Base-by-base conservation (phyloP, 2,888 invertebrate genomes). In the Drosophila melanosoma region DNA sequence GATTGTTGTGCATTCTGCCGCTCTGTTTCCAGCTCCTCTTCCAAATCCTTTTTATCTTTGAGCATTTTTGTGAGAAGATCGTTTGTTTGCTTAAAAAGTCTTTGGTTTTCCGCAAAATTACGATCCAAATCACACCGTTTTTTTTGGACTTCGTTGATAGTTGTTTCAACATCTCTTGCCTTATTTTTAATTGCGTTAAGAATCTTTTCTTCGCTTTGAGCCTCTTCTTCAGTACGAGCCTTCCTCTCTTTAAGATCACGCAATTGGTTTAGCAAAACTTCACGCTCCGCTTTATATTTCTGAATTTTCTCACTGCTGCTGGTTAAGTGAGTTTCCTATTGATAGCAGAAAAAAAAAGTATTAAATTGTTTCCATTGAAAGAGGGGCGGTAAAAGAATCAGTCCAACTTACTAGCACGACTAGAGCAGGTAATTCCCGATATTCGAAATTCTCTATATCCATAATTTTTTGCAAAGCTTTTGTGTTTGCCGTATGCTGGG, bases 151-250 rank as follows among this genome's bases (percentile, higher is more conserved):
- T 90, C 75, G 35, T 86, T 76, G 0, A 74, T 59, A 23, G 83
- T 71, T 1, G 51, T 60, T 3, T 82, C 80, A 2, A 83, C 78
- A 58, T 87, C 91, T 66, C 69, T 92, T 91, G 91, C 93, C 59
- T 92, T 93, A 82, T 90, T 91, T 64, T 92, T 93, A 82, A 92
- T 92, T 58, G 91, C 93, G 79, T 92, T 91, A 62, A 91, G 91
- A 49, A 91, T 91, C 78, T 52, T 36, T 74, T 65, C 17, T 61
- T 85, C 69, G 64, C 42, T 54, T 10, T 77, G 58, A 20, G 69
- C 71, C 61, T 81, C 79, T 7, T 52, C 35, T 20, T 75, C 64
- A 8, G 75, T 77, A 33, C 79, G 68, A 33, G 57, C 72, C 53
- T 75, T 80, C 0, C 17, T 35, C 1, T 80, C 65, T 87, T 32